A percentile compares a stretch with the other conserved stretches of the same genome.
phyloP scores from a whole-genome alignment of 2,888 invertebrate species.

The Boloria euphrosyne region DNA sequence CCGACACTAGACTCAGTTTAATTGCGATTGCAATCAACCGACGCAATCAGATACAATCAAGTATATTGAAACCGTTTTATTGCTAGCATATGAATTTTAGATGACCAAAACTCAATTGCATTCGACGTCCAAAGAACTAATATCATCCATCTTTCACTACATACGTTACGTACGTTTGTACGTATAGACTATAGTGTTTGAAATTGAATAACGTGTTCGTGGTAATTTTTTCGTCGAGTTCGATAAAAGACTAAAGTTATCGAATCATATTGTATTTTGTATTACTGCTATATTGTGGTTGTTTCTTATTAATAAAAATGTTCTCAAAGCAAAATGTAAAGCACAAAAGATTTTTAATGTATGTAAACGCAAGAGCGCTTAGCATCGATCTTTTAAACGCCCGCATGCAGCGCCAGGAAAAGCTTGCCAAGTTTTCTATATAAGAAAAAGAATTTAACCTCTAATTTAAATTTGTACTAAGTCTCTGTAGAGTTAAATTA shows the following conservation, averaged over 20 bases:
- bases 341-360: constrained; percentile 36
- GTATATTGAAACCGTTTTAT: constrained; percentile 62
- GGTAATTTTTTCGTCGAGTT: background rate
- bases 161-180: constrained; percentile 6
- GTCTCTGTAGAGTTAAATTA: constrained; percentile 6
- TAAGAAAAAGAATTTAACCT: constrained; percentile 28
- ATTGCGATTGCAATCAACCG: constrained; percentile 48
- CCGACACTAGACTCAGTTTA: constrained; percentile 40
- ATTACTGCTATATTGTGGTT: background rate
- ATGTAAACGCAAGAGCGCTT: constrained; percentile 32
- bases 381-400: constrained; percentile 37
- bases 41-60: constrained; percentile 63
- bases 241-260: too few species aligned
- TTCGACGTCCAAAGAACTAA: constrained; percentile 36
- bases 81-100: constrained; percentile 63
- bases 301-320: background rate
- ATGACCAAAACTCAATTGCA: constrained; percentile 46
- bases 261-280: too few species aligned
- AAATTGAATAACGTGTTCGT: constrained; percentile 9
- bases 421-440: constrained; percentile 38
- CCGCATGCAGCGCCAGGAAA: constrained; percentile 32
- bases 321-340: constrained; percentile 6
- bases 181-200: constrained; percentile 4
- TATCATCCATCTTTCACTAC: constrained; percentile 27
- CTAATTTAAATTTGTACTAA: constrained; percentile 26